Conservation (phyloP, 2,888 invertebrate genomes). For the Achlya flavicornis region DNA sequence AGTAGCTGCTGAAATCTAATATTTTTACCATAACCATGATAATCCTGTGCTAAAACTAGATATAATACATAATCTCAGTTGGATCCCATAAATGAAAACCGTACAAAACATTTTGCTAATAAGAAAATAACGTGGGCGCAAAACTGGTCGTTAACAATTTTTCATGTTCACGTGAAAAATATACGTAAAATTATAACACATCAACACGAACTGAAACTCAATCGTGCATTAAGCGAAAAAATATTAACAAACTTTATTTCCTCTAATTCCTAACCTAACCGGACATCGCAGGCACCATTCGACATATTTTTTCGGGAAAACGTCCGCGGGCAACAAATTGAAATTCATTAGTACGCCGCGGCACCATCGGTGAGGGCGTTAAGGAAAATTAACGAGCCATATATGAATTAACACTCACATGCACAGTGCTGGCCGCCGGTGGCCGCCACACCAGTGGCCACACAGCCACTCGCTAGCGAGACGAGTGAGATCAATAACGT, state of each 20-base stretch:
- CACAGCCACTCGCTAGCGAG: constrained; percentile 21
- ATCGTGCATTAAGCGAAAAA: constrained; percentile 19
- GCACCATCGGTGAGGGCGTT: constrained; percentile 67
- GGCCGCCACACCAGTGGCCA: constrained; percentile 30
- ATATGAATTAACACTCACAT: constrained; percentile 77
- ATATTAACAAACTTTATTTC: constrained; percentile 34
- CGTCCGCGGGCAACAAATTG: constrained; percentile 73
- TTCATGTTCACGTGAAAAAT: background rate
- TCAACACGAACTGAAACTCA: background rate
- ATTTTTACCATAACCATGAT: too few species aligned
- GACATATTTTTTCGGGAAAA: constrained; percentile 50
- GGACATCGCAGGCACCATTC: constrained; percentile 27
- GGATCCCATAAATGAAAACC: too few species aligned
- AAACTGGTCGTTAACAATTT: background rate
- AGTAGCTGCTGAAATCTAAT: too few species aligned
- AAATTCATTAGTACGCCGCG: constrained; percentile 76
- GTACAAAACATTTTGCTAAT: too few species aligned
- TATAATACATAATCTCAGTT: too few species aligned
- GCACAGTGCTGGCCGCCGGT: constrained; percentile 21
- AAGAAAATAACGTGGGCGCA: background rate
- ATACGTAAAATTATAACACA: background rate
- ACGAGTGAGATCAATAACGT: constrained; percentile 51
- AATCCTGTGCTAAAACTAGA: too few species aligned
- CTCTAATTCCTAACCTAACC: constrained; percentile 37
- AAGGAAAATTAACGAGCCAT: constrained; percentile 80